Base-by-base conservation (phyloP, 2,797 vertebrate species). In the Cottoperca gobio region DNA sequence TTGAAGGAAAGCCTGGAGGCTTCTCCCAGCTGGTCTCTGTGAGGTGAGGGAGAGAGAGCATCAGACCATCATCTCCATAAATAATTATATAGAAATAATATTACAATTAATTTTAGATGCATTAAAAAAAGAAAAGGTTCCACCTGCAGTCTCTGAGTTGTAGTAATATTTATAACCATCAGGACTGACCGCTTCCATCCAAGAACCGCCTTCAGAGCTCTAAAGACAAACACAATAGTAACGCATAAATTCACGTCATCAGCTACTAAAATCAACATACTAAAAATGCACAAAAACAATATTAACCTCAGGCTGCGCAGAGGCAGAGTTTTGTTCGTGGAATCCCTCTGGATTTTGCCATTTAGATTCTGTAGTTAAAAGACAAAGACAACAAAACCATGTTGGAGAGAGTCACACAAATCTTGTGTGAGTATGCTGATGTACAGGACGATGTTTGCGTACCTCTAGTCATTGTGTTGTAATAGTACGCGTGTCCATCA, bases 11-110 rank as follows among this genome's bases (percentile, higher is more conserved):
- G 45, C 91, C 94, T 53, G 86, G 93, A 0, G 97, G 97, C 84
- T 96, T 97, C 82, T 97, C 97, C 98, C 98, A 99, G 2, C 91
- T 96, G 69, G 97, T 97, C 84, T 97, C 98, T 99, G 79, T 82
- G 87, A 49, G 87, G 24, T 66, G 42, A 73, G 31, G n/a, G 55
- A 31, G 10, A 76, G 1, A 8, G 0, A 23, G 8, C 6, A 17
- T 45, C 39, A n/a, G n/a, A n/a, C n/a, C n/a, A n/a, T 35, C 35
- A 35, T 35, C 8, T 23, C n/a, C 12, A 23, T 21, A 14, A 57
- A 23, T 4, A 26, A 4, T 6, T 26, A 23, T 23, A 10, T 2
- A 13, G 12, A 13, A 48, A n/a, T n/a, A n/a, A n/a, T n/a, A n/a
- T n/a, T n/a, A n/a, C n/a, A n/a, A 16, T 21, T 0, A n/a, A 26